Percentiles rank a stretch among this genome's conserved stretches.
Evolutionary conservation across 2,888 invertebrate genomes (phyloP).

Genomic region (Macrophya alboannulata): DNA sequence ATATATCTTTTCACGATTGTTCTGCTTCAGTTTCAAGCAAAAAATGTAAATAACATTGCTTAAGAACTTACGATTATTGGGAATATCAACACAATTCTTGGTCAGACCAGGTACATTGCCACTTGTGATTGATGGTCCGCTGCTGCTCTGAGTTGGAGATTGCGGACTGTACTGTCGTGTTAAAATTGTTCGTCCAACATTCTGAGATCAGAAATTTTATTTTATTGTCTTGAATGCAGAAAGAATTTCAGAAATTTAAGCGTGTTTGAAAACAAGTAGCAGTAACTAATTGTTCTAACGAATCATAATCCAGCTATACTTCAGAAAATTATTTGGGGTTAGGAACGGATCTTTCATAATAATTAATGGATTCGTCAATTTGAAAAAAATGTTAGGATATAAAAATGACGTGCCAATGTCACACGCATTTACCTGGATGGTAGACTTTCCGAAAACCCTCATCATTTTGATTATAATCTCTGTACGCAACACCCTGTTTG

Average conservation of each 20-base stretch:
- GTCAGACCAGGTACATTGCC: slow-evolving; percentile 86
- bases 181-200: background rate
- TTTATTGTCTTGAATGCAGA: background rate
- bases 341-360: background rate
- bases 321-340: slow-evolving; percentile 20
- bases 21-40: background rate
- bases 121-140: slow-evolving; percentile 69
- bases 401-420: background rate
- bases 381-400: background rate
- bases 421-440: slow-evolving; percentile 2
- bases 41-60: background rate
- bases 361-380: background rate
- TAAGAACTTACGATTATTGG: slow-evolving; percentile 70
- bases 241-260: background rate
- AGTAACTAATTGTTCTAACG: background rate
- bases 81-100: slow-evolving; percentile 74
- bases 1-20: background rate
- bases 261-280: background rate
- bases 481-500: background rate
- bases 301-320: background rate
- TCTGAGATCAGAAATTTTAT: slow-evolving; percentile 25
- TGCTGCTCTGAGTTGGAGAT: slow-evolving; percentile 18
- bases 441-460: slow-evolving; percentile 46
- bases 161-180: slow-evolving; percentile 30
- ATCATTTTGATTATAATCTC: slow-evolving; percentile 42